Evolutionary conservation across 2,113 vertebrate genomes (phyloP).

Genomic region (Nyctibius bracteatus): DNA sequence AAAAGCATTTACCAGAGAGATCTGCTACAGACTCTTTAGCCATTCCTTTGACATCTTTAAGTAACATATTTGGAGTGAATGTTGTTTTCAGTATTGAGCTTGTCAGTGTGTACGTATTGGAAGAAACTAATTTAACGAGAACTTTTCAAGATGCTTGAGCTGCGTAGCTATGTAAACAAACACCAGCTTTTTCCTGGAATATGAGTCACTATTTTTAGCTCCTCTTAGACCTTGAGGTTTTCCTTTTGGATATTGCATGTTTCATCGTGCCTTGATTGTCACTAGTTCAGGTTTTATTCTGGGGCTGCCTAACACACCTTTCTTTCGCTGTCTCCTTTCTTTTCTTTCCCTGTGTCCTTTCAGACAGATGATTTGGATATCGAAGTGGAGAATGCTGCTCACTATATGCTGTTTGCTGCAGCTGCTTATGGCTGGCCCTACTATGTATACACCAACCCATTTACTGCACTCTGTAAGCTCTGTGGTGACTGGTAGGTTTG

Average conservation of each 20-base stretch:
- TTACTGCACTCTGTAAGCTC: conserved; percentile 87
- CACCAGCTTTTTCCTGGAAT: neutral
- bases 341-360: neutral
- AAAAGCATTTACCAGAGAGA: neutral
- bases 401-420: conserved; percentile 91
- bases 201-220: neutral
- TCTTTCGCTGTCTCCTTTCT: neutral
- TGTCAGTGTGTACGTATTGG: neutral
- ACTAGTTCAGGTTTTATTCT: neutral
- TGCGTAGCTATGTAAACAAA: neutral
- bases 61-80: neutral
- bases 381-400: conserved; percentile 86
- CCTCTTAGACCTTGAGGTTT: neutral
- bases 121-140: neutral
- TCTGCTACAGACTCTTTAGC: neutral
- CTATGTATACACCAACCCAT: conserved; percentile 85
- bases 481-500: conserved; percentile 86
- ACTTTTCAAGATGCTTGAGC: neutral
- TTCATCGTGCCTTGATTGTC: neutral
- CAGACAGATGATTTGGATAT: conserved; percentile 83
- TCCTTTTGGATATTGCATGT: neutral
- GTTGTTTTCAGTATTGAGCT: neutral
- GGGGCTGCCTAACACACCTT: neutral
- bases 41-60: neutral
- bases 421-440: conserved; percentile 96